phyloP scores from a whole-genome alignment of 2,888 invertebrate genomes.

The Yponomeuta malinellus region DNA sequence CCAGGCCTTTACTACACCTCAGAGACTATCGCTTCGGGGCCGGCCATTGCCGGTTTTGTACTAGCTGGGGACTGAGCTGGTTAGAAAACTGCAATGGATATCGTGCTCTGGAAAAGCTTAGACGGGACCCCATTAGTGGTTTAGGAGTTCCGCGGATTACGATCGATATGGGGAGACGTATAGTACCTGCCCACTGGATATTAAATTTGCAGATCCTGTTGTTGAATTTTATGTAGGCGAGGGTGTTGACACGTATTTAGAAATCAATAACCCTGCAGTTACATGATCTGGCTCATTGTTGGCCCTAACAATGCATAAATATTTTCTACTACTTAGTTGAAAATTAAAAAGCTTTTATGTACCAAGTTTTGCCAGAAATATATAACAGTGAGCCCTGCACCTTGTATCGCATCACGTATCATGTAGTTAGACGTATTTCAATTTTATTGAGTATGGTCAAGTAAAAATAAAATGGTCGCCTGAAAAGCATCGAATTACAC shows the following conservation, averaged over 20 bases:
- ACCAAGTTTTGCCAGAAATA: too few relatives aligned
- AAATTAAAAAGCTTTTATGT: too few relatives aligned
- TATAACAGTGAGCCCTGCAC: too few relatives aligned
- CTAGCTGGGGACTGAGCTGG: neutral
- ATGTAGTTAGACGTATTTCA: too few relatives aligned
- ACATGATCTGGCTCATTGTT: too few relatives aligned
- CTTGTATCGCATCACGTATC: too few relatives aligned
- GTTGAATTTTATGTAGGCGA: neutral
- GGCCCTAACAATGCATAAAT: too few relatives aligned
- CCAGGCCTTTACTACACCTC: constrained; percentile 63
- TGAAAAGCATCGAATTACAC: neutral
- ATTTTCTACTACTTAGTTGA: too few relatives aligned
- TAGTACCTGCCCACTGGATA: neutral
- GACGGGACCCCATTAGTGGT: neutral
- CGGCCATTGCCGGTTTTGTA: constrained; percentile 17
- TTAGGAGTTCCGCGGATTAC: neutral
- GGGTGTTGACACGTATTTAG: neutral
- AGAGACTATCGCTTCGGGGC: constrained; percentile 33
- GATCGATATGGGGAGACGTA: neutral
- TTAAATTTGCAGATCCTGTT: neutral
- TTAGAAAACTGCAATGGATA: constrained; percentile 4
- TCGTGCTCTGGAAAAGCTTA: neutral
- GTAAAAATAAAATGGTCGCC: neutral
- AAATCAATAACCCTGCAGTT: too few relatives aligned
- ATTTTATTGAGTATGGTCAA: neutral